Conservation (phyloP, 1,140 invertebrate species). For the Cotesia vestalis region DNA sequence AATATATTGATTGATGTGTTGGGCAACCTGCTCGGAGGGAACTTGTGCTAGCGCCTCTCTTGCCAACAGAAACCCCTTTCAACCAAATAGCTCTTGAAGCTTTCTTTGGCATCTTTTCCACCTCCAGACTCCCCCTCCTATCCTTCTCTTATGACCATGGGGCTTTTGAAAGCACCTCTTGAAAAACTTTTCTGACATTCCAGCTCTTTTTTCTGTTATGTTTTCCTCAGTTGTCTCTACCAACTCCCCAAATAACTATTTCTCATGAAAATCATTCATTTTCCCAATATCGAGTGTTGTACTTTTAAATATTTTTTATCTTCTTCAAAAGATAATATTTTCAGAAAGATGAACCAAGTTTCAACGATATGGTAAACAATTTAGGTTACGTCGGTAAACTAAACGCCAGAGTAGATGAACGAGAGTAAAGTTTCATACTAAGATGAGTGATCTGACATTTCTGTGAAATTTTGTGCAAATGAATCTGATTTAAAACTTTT, state of each 20-base stretch:
- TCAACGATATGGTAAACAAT: slow-evolving; percentile 26
- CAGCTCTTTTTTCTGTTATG: background rate
- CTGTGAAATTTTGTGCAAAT: slow-evolving; percentile 29
- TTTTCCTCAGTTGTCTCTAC: no score
- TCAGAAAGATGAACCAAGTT: background rate
- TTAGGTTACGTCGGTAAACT: background rate
- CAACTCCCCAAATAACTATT: no score
- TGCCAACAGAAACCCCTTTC: slow-evolving; percentile 25
- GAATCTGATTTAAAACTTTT: slow-evolving; percentile 31
- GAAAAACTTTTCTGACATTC: background rate
- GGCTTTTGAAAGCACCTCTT: slow-evolving; percentile 1
- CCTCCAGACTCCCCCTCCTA: slow-evolving; percentile 6
- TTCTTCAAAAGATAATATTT: slow-evolving; percentile 14
- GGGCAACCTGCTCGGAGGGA: slow-evolving; percentile 9
- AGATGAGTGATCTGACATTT: slow-evolving; percentile 10
- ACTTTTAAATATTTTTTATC: background rate
- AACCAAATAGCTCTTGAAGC: slow-evolving; percentile 31
- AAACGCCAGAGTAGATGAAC: slow-evolving; percentile 1
- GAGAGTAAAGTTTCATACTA: slow-evolving; percentile 9
- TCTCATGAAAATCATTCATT: no score
- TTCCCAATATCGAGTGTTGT: no score
- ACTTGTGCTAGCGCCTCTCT: slow-evolving; percentile 5
- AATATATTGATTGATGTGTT: slow-evolving; percentile 36
- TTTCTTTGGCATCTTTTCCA: slow-evolving; percentile 16
- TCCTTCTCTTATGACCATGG: background rate